These are phyloP conservation scores for Boulengeromyrus knoepffleri DNA, from an alignment of 2,113 vertebrate genomes.

Conservation along the genomic window DNA sequence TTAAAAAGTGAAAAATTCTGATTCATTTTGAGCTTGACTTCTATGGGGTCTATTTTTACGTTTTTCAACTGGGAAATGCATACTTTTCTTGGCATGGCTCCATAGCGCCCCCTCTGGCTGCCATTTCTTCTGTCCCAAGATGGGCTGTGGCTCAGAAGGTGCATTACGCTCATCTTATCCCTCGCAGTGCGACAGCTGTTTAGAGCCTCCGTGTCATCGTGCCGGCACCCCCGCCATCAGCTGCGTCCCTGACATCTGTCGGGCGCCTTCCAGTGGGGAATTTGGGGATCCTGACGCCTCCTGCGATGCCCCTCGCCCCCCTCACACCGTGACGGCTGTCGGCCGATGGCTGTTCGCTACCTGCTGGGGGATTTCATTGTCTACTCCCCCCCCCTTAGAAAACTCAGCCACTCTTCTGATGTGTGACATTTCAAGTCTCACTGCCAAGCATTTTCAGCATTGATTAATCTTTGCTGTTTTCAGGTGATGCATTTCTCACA, in stretches of 20 bases:
- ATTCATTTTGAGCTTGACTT: neutral
- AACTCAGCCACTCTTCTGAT: neutral
- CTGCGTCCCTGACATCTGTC: neutral
- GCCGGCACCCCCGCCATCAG: neutral
- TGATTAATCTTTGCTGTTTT: neutral
- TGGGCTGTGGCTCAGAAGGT: neutral
- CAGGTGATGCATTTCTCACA: neutral
- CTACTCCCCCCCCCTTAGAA: neutral
- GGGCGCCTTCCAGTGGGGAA: neutral
- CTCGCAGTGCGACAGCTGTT: neutral
- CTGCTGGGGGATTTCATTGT: neutral
- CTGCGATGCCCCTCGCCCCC: neutral
- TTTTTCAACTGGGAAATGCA: neutral
- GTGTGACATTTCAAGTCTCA: constrained; percentile 1
- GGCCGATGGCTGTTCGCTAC: neutral
- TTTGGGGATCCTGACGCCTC: neutral
- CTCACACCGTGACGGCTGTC: neutral
- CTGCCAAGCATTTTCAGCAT: neutral
- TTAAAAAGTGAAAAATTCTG: neutral
- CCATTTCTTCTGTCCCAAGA: neutral
- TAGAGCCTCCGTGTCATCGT: neutral
- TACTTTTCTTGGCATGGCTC: neutral
- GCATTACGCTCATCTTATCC: neutral
- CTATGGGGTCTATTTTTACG: neutral
- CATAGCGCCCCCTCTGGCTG: neutral